Evolutionary conservation across 2,888 invertebrate species (phyloP), one percentile per base, ranked within the genome.

Genomic region (Dasypolia templi): DNA sequence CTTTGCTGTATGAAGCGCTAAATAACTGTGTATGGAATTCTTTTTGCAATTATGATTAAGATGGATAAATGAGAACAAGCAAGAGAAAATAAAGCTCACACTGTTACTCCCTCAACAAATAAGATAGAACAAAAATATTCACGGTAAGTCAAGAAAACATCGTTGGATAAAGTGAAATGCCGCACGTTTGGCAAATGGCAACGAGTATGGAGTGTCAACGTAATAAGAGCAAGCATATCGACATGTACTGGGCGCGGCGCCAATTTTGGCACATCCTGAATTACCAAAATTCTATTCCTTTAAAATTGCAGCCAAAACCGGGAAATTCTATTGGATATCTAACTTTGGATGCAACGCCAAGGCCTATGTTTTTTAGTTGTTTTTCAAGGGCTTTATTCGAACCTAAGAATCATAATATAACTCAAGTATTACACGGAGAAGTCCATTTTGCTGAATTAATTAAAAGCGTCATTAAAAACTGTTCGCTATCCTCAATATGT

Each of bases 211-310:
- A 61, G 75, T 75, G 62, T 81, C 75, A 67, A 26, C 26, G 61
- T 62, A 68, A 75, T 67, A 78, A 56, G 67, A 81, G 55, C 55
- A 81, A 81, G 32, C 49, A 75, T 56, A 75, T 81, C 75, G 75
- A 81, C 78, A 75, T 39, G 75, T 68, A 22, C 39, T 62, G 61
- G 78, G 77, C 75, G 32, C 51, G 29, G 2, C 1, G 67, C 78
- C 78, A 78, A 75, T 56, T 62, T 29, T 42, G 32, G 49, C 62
- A 32, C 32, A 32, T 56, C 17, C 26, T 42, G 61, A 75, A 80
- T 68, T 32, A 75, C 22, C n/a, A 14, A 75, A 62, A 75, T 75
- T 78, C 75, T 51, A 81, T 78, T 62, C 56, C 62, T 68, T 56
- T 53, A 39, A 68, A 67, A 75, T 26, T 62, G 14, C 14, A 67